Evolutionary conservation across 2,113 vertebrate species (phyloP), one percentile per base, ranked within the genome.

Genomic region (Herpetotheres cachinnans): DNA sequence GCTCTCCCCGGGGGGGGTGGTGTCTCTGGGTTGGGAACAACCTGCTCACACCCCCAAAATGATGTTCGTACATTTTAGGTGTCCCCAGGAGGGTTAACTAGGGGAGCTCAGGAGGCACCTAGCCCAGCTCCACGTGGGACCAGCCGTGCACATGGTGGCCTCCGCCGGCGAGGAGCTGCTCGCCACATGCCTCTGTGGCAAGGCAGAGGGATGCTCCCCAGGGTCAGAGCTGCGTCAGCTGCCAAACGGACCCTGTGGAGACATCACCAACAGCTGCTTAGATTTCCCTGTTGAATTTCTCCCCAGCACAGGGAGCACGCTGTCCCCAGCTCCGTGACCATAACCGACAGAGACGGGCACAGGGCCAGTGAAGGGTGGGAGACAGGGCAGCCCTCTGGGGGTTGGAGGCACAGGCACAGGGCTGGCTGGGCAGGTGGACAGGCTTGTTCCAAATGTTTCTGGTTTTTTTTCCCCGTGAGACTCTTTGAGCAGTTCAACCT

Each of bases 101-200:
- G 3, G 58, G 26, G 22, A 24, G 13, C 30, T 55, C 22, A 20
- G 59, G 50, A 71, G 42, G 70, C 32, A 69, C 54, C 46, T 5
- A 38, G 34, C 52, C 56, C 76, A 54, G 36, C 52, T 70, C 24
- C 65, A 16, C 2, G 4, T 25, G 59, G 42, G 69, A 14, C 6
- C 47, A 69, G 66, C 56, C 1, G 0, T 16, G 73, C 84, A 58
- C 0, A 0, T 52, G 61, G 74, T 56, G 47, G 29, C 71, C 44
- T 49, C 49, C 13, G 13, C 58, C 2, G 0, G 36, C 0, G 2
- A 47, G 44, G 55, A 70, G 61, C 47, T 62, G 74, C 66, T 52
- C 5, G 2, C 21, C 36, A 9, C 9, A 2, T 12, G 50, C 34
- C 27, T 10, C 47, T 2, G 12, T 2, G 12, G 30, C 0, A 0